Evolutionary conservation across 2,797 vertebrate species (phyloP), one percentile per base, ranked within the genome.

Genomic region (Arrhamphus sclerolepis): DNA sequence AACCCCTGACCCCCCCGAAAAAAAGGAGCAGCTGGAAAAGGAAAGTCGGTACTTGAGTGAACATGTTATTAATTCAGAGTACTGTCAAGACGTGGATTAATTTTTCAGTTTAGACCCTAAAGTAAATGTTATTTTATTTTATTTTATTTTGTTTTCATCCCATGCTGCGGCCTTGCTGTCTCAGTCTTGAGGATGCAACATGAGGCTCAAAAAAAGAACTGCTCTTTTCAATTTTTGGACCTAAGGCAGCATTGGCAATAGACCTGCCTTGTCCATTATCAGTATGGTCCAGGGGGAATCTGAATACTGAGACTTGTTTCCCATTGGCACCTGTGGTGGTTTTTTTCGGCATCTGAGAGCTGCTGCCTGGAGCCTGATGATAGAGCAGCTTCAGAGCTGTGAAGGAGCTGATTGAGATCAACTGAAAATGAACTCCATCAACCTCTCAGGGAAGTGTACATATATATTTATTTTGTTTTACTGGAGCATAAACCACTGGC

Each of bases 391-490:
- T 73, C 70, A 69, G 59, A 69, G 61, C 57, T 78, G 65, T 74
- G 84, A 89, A 83, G 66, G 61, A 81, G 68, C 68, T 81, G 82
- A 85, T 83, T 84, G 63, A 83, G 85, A 88, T 87, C 79, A 82
- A 75, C 66, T 82, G 59, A 70, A 89, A 80, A 78, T 75, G 80
- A 80, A 56, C 55, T 74, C 53, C 52, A 46, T 53, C 46, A 47
- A 39, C 64, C 42, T 24, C 72, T 71, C 55, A 41, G 55, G 64
- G 60, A 72, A 74, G 78, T 84, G 87, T 67, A 86, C 22, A 42
- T 69, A 49, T 74, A 73, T 62, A 81, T 68, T 81, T 72, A 75
- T 78, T 86, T 70, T 64, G 69, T 50, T 72, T 78, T 74, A 62
- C 39, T 80, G 80, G 80, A 80, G 70, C 65, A 55, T 9, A 67